Evolutionary conservation across 2,888 invertebrate genomes (phyloP).

Genomic region (Aleiodes testaceus): DNA sequence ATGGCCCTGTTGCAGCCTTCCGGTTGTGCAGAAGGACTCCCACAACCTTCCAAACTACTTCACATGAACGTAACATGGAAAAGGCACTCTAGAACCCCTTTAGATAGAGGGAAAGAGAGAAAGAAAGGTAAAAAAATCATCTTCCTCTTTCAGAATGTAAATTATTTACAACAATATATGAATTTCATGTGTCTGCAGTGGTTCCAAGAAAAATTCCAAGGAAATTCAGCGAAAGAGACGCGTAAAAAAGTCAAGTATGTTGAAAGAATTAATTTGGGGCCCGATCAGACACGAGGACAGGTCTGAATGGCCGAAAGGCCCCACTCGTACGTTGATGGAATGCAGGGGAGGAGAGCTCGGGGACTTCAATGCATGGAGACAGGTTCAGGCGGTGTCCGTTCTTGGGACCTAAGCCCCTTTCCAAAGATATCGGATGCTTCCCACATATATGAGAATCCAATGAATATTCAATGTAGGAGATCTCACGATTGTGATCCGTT

Average conservation of each 20-base stretch:
- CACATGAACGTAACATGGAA: constrained; percentile 36
- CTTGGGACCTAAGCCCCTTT: constrained; percentile 69
- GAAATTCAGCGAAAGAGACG: background rate
- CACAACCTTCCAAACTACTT: constrained; percentile 48
- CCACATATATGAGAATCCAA: background rate
- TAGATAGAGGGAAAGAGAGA: too few species aligned
- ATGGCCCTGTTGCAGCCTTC: constrained; percentile 36
- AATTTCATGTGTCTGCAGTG: too few species aligned
- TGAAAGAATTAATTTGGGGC: constrained; percentile 48
- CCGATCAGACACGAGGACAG: constrained; percentile 50
- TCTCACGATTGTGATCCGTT: constrained; percentile 3
- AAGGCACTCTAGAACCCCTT: background rate
- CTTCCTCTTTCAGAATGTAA: too few species aligned
- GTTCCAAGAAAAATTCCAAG: background rate
- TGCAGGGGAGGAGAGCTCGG: constrained; percentile 67
- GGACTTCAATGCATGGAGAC: constrained; percentile 71
- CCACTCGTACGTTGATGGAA: constrained; percentile 65
- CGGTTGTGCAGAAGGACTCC: constrained; percentile 48
- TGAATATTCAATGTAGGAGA: constrained; percentile 36
- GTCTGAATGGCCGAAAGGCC: constrained; percentile 58
- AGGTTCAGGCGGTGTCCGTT: constrained; percentile 70
- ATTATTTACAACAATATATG: too few species aligned
- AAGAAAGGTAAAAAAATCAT: too few species aligned
- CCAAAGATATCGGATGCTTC: constrained; percentile 70
- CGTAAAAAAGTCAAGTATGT: background rate